Base-by-base conservation (phyloP, 2,888 invertebrate genomes). In the Drosophila multiciliata region DNA sequence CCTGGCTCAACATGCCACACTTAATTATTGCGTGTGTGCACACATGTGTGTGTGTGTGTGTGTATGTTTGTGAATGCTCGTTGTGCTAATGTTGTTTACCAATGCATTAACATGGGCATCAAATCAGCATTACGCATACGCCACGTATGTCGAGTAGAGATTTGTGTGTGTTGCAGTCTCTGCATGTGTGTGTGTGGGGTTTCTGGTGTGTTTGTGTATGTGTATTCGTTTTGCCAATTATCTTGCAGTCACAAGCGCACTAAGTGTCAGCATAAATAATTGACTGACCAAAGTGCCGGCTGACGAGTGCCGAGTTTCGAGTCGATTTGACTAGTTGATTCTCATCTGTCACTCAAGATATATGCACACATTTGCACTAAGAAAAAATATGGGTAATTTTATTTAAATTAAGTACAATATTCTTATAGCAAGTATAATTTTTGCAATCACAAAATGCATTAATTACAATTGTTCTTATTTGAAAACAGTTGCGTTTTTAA, bases 191-290 rank as follows among this genome's bases (percentile, higher is more conserved):
- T 50, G 62, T 75, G 11, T 42, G 2, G 58, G 33, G 11, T 42
- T 11, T 60, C 11, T 55, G 49, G 42, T 35, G 36, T 17, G 36
- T 36, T 36, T 7, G 36, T 60, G 26, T 63, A 11, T 64, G 49
- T 65, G 33, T 80, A 38, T 63, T 45, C 54, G 53, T 64, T 78
- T 79, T 82, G 78, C 75, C 89, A 85, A 90, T 90, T 85, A 90
- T 83, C 83, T 80, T 75, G 70, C 73, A 63, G 71, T 70, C 78
- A 73, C 74, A 83, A 68, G 73, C 81, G 71, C 87, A 89, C 89
- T 83, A 80, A 90, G 85, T 85, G 89, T 83, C 84, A 68, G 85
- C 87, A 83, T 90, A 89, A 89, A 85, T 90, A 89, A 90, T 85
- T 85, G 87, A 90, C 65, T 80, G 73, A 66, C 74, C 78, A 87